Evolutionary conservation across 1,140 invertebrate genomes (phyloP), one percentile per base, ranked within the genome.

Genomic region (Bombus sibiricus): DNA sequence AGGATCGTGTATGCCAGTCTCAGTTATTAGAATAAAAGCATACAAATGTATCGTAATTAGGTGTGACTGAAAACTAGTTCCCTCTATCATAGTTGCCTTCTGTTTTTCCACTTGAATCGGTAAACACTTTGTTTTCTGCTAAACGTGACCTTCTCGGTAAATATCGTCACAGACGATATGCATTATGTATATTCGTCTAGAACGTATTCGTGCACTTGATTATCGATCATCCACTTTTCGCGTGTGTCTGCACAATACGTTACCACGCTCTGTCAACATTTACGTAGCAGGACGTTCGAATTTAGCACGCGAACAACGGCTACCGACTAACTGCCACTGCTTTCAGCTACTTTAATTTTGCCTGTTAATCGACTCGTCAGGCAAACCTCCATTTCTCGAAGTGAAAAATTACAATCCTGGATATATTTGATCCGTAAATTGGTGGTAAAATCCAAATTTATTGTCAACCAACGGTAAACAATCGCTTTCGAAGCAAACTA

Each of bases 231-330:
- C 76, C 76, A 32, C 25, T 79, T 41, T 64, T 85, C 72, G 83
- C 83, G 83, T 80, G 83, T 62, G 39, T 34, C 68, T 74, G 76
- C 66, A 71, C 83, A 34, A 80, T 85, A 85, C 77, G 77, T 85
- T 85, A 85, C 47, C 68, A n/a, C 57, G 53, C 53, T 85, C 83
- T 79, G 83, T 85, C 83, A 85, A 85, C 83, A 80, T 85, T 85
- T 85, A 85, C 83, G 76, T 80, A 85, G 83, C 68, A 53, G 68
- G 79, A 47, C 76, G 69, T 80, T 80, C 83, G 77, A 85, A 85
- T 85, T 85, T 85, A 80, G 64, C 81, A 83, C 81, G 81, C 81
- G 83, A 85, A 28, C 53, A 64, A 22, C 18, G 18, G 37, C 77
- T 43, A 39, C 77, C 83, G 8, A 13, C 53, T 9, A 15, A 28